Base-by-base conservation (phyloP, 2,113 vertebrate genomes). In the Delphinapterus leucas region DNA sequence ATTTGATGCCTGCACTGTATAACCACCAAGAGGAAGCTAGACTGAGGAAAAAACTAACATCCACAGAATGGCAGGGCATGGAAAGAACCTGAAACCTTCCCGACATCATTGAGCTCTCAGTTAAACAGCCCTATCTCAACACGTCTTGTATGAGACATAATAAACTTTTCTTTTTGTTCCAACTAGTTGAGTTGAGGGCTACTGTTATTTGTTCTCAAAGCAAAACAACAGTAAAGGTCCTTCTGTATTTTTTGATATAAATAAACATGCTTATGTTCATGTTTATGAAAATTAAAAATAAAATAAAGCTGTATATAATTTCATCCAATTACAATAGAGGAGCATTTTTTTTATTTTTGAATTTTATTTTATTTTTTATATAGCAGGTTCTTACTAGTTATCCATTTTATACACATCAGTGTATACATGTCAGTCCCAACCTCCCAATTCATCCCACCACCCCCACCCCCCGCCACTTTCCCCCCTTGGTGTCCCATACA, bases 211-310 rank as follows among this genome's bases (percentile, higher is more conserved):
- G 17, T 86, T 92, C 25, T 86, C 11, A 82, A 94, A 82, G 53
- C n/a, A 44, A 82, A 89, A 77, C 25, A 87, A 63, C 15, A 87
- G n/a, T 81, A n/a, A 76, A 70, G 0, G 17, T 77, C 13, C 23
- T 70, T 80, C 38, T 73, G 61, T 55, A 44, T 4, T 74, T 92
- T 73, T 65, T 84, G 0, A 53, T 86, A 67, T 23, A 38, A 86
- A 18, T 86, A 92, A 83, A 76, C 3, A 44, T 31, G 21, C 36
- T 25, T 58, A 12, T 49, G 14, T 80, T 95, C 44, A 80, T 55
- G 6, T 76, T 92, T 94, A 71, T 90, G 23, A 77, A 94, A 86
- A 82, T 81, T 61, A 73, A 88, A 94, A 55, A 53, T 80, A 49
- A 77, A 77, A 71, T 67, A 74, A 91, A 81, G 14, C 41, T 74